Base-by-base conservation (phyloP, 1,140 invertebrate genomes). In the Pseudomyrmex flavicornis region DNA sequence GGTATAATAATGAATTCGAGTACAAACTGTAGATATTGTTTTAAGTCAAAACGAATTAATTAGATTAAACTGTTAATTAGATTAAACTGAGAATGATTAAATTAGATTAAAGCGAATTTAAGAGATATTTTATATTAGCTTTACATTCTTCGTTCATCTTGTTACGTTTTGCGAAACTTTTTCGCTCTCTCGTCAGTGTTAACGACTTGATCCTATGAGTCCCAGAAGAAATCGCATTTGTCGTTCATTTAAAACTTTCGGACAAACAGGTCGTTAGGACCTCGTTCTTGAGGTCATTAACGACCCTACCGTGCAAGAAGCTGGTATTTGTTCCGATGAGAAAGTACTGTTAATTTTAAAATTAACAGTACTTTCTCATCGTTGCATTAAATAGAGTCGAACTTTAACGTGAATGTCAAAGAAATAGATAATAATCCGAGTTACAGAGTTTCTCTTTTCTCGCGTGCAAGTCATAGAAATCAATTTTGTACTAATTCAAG, bases 241-340 rank as follows among this genome's bases (percentile, higher is more conserved):
- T 56, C 15, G 35, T 84, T 52, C 22, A 46, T 70, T 76, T 52
- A 26, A 69, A 85, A 85, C 73, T 88, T 85, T 66, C 7, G 13
- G 46, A 73, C 44, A 54, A 73, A 65, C 26, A 73, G 35, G 61
- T 82, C 72, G 65, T 84, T 86, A 82, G 26, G 15, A 68, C 15
- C 66, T 84, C 13, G 26, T 84, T 77, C 52, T 59, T 15, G 9
- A 12, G 13, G 59, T 79, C 59, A 73, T 87, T 84, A 84, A 52
- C 13, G 48, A 35, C 9, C 13, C 13, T 59, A 22, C 20, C 15
- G 13, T 62, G 46, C 7, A 65, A 68, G 46, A 85, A 73, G 35
- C n/a, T 50, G 22, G 26, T 63, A 20, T 58, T 56, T 15, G n/a
- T 58, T 17, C n/a, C n/a, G n/a, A n/a, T n/a, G n/a, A n/a, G n/a